Percentiles rank a stretch among this genome's conserved stretches.
Evolutionary conservation across 2,888 invertebrate species (phyloP).

Genomic region (Terebella lapidaria): DNA sequence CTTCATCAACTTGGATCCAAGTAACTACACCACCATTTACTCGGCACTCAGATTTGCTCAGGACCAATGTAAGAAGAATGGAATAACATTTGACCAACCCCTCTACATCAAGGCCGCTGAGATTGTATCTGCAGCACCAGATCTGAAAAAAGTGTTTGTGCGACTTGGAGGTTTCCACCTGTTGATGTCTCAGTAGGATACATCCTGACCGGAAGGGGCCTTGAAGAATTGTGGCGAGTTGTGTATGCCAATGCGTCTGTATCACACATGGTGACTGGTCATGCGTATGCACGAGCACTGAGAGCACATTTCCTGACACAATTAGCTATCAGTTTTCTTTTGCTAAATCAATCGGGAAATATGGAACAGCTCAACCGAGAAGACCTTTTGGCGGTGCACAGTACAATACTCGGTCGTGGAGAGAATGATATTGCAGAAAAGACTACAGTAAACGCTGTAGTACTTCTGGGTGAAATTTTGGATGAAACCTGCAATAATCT

Average conservation of each 20-base stretch:
- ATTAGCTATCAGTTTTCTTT: neutral
- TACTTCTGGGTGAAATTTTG: no score
- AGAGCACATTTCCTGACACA: neutral
- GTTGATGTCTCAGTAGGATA: neutral
- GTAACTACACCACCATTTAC: neutral
- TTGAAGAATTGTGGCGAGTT: neutral
- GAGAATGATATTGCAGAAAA: neutral
- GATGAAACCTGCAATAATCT: neutral
- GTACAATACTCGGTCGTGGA: neutral
- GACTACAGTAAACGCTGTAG: no score
- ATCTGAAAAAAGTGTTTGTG: neutral
- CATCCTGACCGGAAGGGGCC: neutral
- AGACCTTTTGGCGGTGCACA: neutral
- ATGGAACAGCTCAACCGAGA: neutral
- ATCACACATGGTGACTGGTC: constrained; percentile 1
- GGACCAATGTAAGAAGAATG: neutral
- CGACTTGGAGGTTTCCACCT: constrained; percentile 2
- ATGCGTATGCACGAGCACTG: neutral
- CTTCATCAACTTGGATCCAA: no score
- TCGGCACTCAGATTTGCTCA: neutral
- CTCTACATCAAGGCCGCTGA: neutral
- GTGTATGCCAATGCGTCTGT: neutral
- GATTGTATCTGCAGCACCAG: neutral
- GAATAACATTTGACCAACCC: neutral
- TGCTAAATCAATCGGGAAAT: neutral